Conservation (phyloP, 1,140 invertebrate species). For the Mizuhopecten yessoensis region DNA sequence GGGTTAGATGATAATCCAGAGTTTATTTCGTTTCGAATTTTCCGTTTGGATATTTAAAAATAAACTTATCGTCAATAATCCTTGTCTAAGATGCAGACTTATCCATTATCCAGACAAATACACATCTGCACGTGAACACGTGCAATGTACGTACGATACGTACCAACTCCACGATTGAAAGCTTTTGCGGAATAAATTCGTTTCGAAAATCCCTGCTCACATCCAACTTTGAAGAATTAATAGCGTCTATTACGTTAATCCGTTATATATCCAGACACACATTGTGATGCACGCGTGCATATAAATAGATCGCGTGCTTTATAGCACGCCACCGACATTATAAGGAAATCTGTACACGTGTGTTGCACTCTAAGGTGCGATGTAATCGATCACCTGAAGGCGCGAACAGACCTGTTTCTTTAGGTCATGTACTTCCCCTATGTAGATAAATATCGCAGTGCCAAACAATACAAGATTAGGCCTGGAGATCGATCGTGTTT, state of each 20-base stretch:
- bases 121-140: not conserved
- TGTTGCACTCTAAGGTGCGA: not conserved
- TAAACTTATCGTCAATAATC: not conserved
- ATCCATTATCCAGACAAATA: not conserved
- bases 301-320: not conserved
- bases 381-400: not conserved
- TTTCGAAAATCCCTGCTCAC: not conserved
- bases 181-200: not conserved
- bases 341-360: not conserved
- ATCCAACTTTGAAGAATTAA: not conserved
- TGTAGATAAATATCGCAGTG: not conserved
- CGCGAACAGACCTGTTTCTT: not conserved
- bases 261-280: not conserved
- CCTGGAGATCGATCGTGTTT: not conserved
- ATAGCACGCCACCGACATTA: not conserved
- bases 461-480: not conserved
- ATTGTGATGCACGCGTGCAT: not conserved
- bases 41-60: not conserved
- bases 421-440: slow-evolving; percentile 17
- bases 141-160: not conserved
- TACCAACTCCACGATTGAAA: not conserved
- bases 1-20: not conserved
- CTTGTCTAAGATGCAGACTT: not conserved
- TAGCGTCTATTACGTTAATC: too few species aligned
- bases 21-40: not conserved